phyloP scores from a whole-genome alignment of 2,888 invertebrate genomes.

The Lapara coniferarum region DNA sequence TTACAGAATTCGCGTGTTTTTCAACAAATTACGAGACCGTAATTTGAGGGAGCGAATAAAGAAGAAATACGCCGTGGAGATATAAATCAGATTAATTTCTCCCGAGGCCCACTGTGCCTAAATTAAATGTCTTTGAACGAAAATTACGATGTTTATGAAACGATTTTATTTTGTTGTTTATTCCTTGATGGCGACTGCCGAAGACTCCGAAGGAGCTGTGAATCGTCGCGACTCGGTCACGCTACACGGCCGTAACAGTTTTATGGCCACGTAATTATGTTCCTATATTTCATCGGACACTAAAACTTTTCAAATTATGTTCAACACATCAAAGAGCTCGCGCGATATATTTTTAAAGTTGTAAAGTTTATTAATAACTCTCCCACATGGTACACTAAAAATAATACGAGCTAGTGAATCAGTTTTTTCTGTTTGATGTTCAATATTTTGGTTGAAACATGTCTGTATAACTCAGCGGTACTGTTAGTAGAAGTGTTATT shows the following conservation, averaged over 20 bases:
- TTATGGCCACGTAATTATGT: constrained; percentile 26
- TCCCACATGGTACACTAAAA: constrained; percentile 25
- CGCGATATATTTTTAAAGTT: constrained; percentile 26
- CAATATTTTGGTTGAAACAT: constrained; percentile 21
- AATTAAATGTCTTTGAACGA: constrained; percentile 68
- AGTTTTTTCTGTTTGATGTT: constrained; percentile 23
- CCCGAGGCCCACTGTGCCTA: constrained; percentile 57
- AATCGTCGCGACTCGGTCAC: constrained; percentile 27
- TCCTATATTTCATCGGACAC: constrained; percentile 23
- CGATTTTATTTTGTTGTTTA: constrained; percentile 49
- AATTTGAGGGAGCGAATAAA: constrained; percentile 57
- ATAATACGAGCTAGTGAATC: constrained; percentile 25
- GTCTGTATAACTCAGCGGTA: constrained; percentile 10
- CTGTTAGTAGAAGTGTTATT: constrained; percentile 15
- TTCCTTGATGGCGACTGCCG: constrained; percentile 36
- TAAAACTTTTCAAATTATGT: constrained; percentile 29
- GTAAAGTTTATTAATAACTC: constrained; percentile 28
- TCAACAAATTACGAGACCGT: constrained; percentile 60
- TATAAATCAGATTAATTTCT: constrained; percentile 73
- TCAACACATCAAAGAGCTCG: constrained; percentile 24
- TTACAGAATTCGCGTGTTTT: constrained; percentile 60
- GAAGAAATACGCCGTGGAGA: constrained; percentile 60
- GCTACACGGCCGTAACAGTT: constrained; percentile 25
- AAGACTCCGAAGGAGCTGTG: constrained; percentile 31
- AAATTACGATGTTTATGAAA: constrained; percentile 68